A percentile compares a stretch with the other conserved stretches of the same genome.
These are phyloP conservation scores for Habrosyne pyritoides DNA, from an alignment of 2,888 invertebrate species.

Conservation along the genomic window DNA sequence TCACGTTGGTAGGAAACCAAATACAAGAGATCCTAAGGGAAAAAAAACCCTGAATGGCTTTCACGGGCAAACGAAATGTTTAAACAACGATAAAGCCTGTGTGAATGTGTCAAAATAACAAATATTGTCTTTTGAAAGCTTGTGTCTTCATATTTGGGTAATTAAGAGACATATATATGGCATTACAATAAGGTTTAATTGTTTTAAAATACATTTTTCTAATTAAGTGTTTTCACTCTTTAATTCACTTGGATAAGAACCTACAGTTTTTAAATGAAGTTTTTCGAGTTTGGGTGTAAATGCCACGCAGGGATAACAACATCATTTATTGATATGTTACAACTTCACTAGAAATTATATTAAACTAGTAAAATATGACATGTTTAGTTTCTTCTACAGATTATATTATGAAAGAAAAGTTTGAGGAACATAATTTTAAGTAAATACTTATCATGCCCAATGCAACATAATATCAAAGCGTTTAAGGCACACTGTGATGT, in stretches of 20 bases:
- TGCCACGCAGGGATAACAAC: too few relatives aligned
- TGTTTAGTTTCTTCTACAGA: not conserved
- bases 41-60: constrained; percentile 76
- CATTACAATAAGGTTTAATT: constrained; percentile 10
- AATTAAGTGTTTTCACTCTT: too few relatives aligned
- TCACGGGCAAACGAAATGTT: constrained; percentile 79
- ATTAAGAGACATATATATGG: constrained; percentile 51
- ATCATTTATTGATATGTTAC: too few relatives aligned
- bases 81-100: constrained; percentile 77
- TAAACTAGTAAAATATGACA: too few relatives aligned
- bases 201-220: not conserved
- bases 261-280: too few relatives aligned
- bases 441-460: not conserved
- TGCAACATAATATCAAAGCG: not conserved
- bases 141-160: constrained; percentile 57
- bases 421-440: not conserved
- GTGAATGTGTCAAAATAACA: constrained; percentile 83
- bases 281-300: too few relatives aligned
- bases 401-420: too few relatives aligned
- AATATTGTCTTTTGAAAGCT: constrained; percentile 73
- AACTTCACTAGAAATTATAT: too few relatives aligned
- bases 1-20: constrained; percentile 79
- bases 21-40: constrained; percentile 64
- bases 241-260: too few relatives aligned
- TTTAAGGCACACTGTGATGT: not conserved